Evolutionary conservation across 2,888 invertebrate species (phyloP), one percentile per base, ranked within the genome.

Genomic region (Drosophila antonietae): DNA sequence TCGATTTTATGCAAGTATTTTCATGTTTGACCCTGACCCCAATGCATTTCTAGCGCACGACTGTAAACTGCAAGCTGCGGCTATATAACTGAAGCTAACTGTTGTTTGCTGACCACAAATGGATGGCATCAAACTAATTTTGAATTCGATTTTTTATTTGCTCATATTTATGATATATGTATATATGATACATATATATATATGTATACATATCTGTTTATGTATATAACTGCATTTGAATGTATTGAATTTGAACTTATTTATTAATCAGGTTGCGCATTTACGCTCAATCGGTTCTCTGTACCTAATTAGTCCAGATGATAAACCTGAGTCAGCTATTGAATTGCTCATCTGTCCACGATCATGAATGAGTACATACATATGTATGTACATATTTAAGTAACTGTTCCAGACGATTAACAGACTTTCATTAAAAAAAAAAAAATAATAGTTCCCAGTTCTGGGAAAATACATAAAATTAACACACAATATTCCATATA

Each of bases 21-120:
- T 67, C 68, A 63, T 44, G 59, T 82, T 75, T 73, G 47, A 37
- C 33, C 20, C 57, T 61, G 65, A 66, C 62, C 73, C 33, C 20
- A 58, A 58, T 72, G 55, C 52, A 66, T 67, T 59, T 52, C 2
- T 33, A 31, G 9, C 37, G 37, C 37, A 37, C 28, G 23, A 6
- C 6, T 20, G 9, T n/a, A 41, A 18, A 41, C 28, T 28, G 9
- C 7, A 41, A 31, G 31, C 5, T 8, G 12, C n/a, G 43, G 6
- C 10, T 20, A 20, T 15, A 15, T 20, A 33, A 31, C 31, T 43
- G 37, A 14, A 56, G 31, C 20, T 44, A 20, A 33, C 20, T 20
- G 10, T n/a, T n/a, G 15, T n/a, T 5, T 51, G 33, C 20, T 43
- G 33, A 6, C 33, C 20, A 12, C 18, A 39, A 43, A 35, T 14